phyloP scores from a whole-genome alignment of 2,888 invertebrate genomes.

The Urechis unicinctus region DNA sequence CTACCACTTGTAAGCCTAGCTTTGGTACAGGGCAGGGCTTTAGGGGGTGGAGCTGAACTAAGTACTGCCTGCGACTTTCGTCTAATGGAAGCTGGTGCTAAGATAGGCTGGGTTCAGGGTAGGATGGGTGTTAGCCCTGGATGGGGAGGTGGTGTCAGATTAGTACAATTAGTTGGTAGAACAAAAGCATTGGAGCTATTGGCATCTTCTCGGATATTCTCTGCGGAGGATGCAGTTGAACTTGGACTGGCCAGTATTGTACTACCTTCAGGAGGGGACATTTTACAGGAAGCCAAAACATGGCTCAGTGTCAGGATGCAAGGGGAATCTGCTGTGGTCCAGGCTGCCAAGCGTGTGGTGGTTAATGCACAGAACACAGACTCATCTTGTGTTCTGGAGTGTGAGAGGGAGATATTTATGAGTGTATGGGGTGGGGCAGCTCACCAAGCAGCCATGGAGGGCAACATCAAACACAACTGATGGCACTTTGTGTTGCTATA shows the following conservation, averaged over 20 bases:
- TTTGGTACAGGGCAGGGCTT: slow-evolving; percentile 53
- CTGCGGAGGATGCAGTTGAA: slow-evolving; percentile 42
- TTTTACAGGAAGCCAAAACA: slow-evolving; percentile 27
- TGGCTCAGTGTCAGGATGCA: slow-evolving; percentile 41
- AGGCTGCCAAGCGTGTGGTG: slow-evolving; percentile 41
- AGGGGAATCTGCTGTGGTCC: slow-evolving; percentile 27
- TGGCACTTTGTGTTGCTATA: too few species aligned
- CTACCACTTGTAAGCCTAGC: slow-evolving; percentile 55
- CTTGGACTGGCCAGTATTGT: slow-evolving; percentile 50
- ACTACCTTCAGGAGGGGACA: slow-evolving; percentile 29
- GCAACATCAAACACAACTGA: slow-evolving; percentile 48
- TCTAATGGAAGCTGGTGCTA: slow-evolving; percentile 45
- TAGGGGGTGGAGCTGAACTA: slow-evolving; percentile 58
- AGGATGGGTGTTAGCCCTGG: slow-evolving; percentile 54
- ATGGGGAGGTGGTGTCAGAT: slow-evolving; percentile 54
- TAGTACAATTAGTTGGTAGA: slow-evolving; percentile 50
- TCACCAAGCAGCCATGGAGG: slow-evolving; percentile 43
- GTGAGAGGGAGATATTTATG: slow-evolving; percentile 49
- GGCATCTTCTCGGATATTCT: slow-evolving; percentile 34
- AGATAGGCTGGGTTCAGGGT: slow-evolving; percentile 53
- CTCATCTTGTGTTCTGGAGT: slow-evolving; percentile 28
- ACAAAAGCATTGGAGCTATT: slow-evolving; percentile 51
- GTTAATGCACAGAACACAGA: slow-evolving; percentile 25
- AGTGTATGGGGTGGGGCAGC: slow-evolving; percentile 51
- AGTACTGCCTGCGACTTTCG: slow-evolving; percentile 54